Percentiles rank a stretch among this genome's conserved stretches.
Evolutionary conservation across 2,113 vertebrate genomes (phyloP).

Genomic region (Pardalotus punctatus): DNA sequence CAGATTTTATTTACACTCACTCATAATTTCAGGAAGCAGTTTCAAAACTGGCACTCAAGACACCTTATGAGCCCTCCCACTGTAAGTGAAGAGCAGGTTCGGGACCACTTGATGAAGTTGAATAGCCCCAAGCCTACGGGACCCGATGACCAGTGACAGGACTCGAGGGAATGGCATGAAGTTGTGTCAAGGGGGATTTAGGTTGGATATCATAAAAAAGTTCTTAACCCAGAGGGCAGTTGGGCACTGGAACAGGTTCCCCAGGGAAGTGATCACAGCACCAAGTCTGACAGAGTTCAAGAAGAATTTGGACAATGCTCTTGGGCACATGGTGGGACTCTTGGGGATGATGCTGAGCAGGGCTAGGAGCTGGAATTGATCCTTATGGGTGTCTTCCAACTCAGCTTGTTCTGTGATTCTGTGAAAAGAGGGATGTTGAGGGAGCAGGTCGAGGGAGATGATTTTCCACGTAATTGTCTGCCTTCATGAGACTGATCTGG

Average conservation of each 20-base stretch:
- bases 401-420: background rate
- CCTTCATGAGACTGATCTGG: fast-evolving
- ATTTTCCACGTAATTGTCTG: background rate
- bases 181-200: no score
- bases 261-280: background rate
- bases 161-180: no score
- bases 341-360: background rate
- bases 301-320: background rate
- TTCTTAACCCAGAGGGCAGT: background rate
- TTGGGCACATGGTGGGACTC: background rate
- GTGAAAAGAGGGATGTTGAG: background rate
- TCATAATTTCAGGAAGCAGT: background rate
- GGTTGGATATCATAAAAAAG: background rate
- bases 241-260: background rate
- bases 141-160: background rate
- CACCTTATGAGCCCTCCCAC: background rate
- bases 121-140: background rate
- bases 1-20: background rate
- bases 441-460: background rate
- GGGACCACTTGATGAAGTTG: background rate
- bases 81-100: background rate
- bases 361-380: background rate
- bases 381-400: background rate
- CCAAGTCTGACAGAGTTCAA: background rate
- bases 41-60: background rate